Evolutionary conservation across 1,140 invertebrate genomes (phyloP), one percentile per base, ranked within the genome.

Genomic region (Microplitis mediator): DNA sequence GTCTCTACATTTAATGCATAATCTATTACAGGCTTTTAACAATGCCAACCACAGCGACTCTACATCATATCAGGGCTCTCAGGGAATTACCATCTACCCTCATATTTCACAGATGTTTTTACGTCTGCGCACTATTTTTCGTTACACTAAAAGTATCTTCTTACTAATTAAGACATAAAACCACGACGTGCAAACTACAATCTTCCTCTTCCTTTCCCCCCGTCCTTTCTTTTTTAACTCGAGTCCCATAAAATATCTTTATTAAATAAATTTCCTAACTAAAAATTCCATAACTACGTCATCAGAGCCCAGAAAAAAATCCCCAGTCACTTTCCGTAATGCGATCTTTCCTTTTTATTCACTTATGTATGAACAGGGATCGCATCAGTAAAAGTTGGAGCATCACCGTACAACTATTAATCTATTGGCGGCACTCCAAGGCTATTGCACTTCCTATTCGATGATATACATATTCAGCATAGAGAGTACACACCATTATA

Each of bases 11-110:
- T 85, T 84, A 84, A 86, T 86, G 83, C 84, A 86, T 86, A 86
- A 86, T 86, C 84, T 85, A 86, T 85, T 85, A 85, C 81, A 75
- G 78, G 77, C 78, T 83, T 84, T 86, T 85, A 85, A 85, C 84
- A 84, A 85, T 85, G 78, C 81, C 77, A 79, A 75, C 77, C 77
- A 76, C 74, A 74, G 67, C 39, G 39, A 45, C 39, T 45, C 34
- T 68, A 61, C 52, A 60, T 52, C 35, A 50, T 14, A 65, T 35
- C 35, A 66, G 71, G 76, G 69, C 74, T 62, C 75, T 45, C 79
- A 74, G 36, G 45, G 14, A 45, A 65, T 65, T 36, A 31, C 51
- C 23, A 45, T 16, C 62, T 72, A 16, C 79, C 80, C 81, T 85
- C 83, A 84, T 85, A 83, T 84, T 85, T 85, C 82, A 85, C 78